A percentile compares a stretch with the other conserved stretches of the same genome.
Conservation (phyloP, 2,888 invertebrate genomes). For the Uloborus plumipes region DNA sequence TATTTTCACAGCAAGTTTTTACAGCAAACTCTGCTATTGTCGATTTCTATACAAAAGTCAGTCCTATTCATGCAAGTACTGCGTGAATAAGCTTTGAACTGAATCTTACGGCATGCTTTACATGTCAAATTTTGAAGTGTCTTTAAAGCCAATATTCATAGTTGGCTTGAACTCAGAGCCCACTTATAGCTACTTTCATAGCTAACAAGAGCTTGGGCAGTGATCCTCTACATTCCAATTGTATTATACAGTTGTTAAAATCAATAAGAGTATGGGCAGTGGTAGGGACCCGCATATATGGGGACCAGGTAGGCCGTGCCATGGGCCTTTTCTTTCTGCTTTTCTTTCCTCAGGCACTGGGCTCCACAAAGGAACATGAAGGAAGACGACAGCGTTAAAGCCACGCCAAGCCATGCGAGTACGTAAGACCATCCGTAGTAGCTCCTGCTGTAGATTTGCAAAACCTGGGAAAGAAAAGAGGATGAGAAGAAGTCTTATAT, state of each 20-base stretch:
- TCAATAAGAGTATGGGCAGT: constrained; percentile 59
- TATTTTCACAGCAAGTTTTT: too few species aligned
- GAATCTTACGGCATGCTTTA: too few species aligned
- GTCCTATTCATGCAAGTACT: too few species aligned
- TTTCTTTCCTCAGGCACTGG: constrained; percentile 92
- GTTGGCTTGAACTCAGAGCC: too few species aligned
- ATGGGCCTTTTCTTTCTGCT: constrained; percentile 93
- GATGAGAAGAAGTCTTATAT: background rate
- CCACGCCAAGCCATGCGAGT: constrained; percentile 96
- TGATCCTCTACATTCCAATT: background rate
- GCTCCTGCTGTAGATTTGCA: constrained; percentile 67
- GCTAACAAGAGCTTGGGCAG: too few species aligned
- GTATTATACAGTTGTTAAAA: background rate
- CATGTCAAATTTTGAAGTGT: too few species aligned
- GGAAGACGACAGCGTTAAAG: constrained; percentile 89
- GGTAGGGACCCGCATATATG: constrained; percentile 83
- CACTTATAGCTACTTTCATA: too few species aligned
- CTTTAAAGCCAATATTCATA: too few species aligned
- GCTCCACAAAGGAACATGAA: constrained; percentile 94
- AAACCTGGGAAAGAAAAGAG: constrained; percentile 60
- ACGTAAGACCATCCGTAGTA: constrained; percentile 96
- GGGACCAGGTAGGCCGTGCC: constrained; percentile 91
- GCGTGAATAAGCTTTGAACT: too few species aligned
- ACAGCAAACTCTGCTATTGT: too few species aligned
- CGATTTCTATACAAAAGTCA: too few species aligned